phyloP scores from a whole-genome alignment of 2,113 vertebrate genomes.

The Oxygymnocypris stewartii region DNA sequence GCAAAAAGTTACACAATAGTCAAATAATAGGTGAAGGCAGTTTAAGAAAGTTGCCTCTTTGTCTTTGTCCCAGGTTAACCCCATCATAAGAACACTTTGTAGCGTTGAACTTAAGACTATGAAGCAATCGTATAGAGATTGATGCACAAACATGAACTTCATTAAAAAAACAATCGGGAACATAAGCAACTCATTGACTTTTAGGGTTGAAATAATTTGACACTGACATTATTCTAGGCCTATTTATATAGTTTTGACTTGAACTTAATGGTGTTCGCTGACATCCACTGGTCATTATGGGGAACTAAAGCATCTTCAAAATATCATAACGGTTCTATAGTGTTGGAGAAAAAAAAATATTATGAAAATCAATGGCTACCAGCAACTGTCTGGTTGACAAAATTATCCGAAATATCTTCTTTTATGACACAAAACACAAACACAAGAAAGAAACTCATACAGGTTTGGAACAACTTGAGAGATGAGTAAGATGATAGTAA shows the following conservation, averaged over 20 bases:
- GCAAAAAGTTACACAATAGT: background rate
- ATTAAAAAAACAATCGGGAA: background rate
- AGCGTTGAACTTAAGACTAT: background rate
- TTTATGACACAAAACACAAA: too few species aligned
- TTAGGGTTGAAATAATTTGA: background rate
- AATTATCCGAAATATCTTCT: too few species aligned
- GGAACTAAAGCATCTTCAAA: background rate
- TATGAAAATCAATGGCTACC: too few species aligned
- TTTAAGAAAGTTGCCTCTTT: background rate
- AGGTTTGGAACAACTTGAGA: too few species aligned
- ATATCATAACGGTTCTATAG: background rate
- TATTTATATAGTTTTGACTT: background rate
- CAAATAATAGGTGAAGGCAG: background rate
- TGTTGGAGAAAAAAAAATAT: too few species aligned
- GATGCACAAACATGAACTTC: background rate
- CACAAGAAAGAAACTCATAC: too few species aligned
- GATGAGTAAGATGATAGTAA: too few species aligned
- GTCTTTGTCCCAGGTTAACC: background rate
- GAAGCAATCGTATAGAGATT: background rate
- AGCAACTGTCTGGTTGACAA: too few species aligned
- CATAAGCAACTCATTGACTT: background rate
- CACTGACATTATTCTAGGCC: background rate
- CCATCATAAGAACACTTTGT: background rate
- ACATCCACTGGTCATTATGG: background rate
- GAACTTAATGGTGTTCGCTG: background rate